Evolutionary conservation across 2,888 invertebrate species (phyloP), one percentile per base, ranked within the genome.

Genomic region (Camponotus fellah): DNA sequence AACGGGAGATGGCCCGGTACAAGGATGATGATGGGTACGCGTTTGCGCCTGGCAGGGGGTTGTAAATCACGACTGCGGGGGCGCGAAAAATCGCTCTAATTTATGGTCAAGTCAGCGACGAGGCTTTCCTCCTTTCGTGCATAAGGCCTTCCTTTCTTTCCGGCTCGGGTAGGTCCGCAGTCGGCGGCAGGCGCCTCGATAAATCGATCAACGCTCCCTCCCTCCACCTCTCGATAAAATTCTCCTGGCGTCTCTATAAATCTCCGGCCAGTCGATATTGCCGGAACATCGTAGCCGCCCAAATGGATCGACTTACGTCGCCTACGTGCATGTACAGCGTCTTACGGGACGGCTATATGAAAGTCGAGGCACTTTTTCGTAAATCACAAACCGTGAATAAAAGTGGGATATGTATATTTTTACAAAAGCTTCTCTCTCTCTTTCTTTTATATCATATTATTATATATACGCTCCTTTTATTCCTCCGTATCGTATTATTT

Each of bases 31-130:
- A 80, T 72, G 60, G 72, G 72, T 62, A 37, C 60, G 60, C 79
- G 60, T 80, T 80, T 80, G 79, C 72, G 34, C 72, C n/a, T 80
- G 79, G 79, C 79, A 80, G 72, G 58, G 43, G 71, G 43, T 8
- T 12, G 79, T 80, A 80, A 80, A 80, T 80, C 79, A 80, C 60
- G 60, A 32, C 17, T 46, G 40, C 8, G 40, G 5, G 46, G 43
- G 72, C 46, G 79, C 79, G 79, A 80, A 80, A 80, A 80, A 72
- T 80, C 72, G 79, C 46, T 72, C 72, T 80, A 80, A 80, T 80
- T 80, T 80, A 80, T 80, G 79, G 79, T 80, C 79, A 80, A 80
- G 79, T 80, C 79, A 80, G 79, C 72, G 79, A 80, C 72, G 79
- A 53, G 56, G 26, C 60, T 80, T 80, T 37, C 72, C 58, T 80